phyloP scores from a whole-genome alignment of 2,113 vertebrate genomes.

The Triplophysa rosa region DNA sequence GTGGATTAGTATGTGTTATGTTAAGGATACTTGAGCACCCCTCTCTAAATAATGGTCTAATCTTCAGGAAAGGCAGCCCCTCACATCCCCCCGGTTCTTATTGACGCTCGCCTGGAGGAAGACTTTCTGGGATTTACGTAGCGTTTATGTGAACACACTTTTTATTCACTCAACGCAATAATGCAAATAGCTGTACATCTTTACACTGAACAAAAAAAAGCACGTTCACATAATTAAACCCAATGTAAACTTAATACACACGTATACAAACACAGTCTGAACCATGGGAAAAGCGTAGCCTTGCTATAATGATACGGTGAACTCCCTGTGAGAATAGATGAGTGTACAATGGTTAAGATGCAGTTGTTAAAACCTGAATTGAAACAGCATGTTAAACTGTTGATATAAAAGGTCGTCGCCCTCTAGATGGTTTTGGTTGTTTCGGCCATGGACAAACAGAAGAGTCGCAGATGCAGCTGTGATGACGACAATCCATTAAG shows the following conservation, averaged over 20 bases:
- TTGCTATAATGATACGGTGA: constrained; percentile 61
- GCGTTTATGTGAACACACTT: too few relatives aligned
- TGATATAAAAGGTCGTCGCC: constrained; percentile 31
- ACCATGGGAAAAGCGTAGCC: constrained; percentile 61
- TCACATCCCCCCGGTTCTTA: constrained; percentile 51
- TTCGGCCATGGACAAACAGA: constrained; percentile 19
- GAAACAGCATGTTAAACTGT: background rate
- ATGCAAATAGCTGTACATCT: background rate
- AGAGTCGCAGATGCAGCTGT: constrained; percentile 29
- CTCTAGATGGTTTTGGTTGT: constrained; percentile 10
- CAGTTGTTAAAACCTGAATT: constrained; percentile 27
- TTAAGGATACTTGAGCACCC: constrained; percentile 61
- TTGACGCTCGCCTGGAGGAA: constrained; percentile 8
- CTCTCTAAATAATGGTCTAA: constrained; percentile 70
- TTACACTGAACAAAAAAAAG: constrained; percentile 13
- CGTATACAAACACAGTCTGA: constrained; percentile 46
- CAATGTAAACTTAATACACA: constrained; percentile 48
- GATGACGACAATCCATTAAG: constrained; percentile 9
- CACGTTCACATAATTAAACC: constrained; percentile 47
- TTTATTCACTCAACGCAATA: too few relatives aligned
- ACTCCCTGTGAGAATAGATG: constrained; percentile 53
- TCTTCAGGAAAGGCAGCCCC: constrained; percentile 68
- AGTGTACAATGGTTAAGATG: constrained; percentile 13
- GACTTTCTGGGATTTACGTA: constrained; percentile 14
- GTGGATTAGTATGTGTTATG: constrained; percentile 66